These are phyloP conservation scores for Amorpha juglandis DNA, from an alignment of 2,888 invertebrate species.

Conservation along the genomic window DNA sequence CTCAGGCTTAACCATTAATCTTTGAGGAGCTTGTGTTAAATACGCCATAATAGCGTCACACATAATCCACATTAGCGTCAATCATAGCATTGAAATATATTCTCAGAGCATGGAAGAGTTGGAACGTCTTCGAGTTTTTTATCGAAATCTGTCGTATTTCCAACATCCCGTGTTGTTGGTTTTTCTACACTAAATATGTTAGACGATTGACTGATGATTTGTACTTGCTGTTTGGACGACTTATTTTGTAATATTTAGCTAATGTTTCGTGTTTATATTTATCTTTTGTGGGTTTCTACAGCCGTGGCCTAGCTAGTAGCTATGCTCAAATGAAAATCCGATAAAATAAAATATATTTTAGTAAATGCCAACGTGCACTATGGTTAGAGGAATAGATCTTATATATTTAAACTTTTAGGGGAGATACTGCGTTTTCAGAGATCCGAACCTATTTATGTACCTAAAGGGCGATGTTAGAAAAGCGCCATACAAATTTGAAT, in stretches of 20 bases:
- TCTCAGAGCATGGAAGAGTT: neutral
- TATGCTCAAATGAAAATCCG: no score
- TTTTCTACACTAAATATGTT: constrained; percentile 1
- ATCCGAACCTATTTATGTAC: no score
- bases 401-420: no score
- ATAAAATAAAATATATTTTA: no score
- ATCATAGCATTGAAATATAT: neutral
- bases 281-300: neutral
- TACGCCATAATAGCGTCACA: neutral
- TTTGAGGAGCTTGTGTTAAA: neutral
- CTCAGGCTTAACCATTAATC: neutral
- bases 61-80: neutral
- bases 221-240: neutral
- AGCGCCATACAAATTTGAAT: no score
- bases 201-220: constrained; percentile 21
- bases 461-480: no score
- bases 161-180: constrained; percentile 2
- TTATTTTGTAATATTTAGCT: constrained; percentile 9
- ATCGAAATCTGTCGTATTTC: neutral
- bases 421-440: no score
- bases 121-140: neutral
- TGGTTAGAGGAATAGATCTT: no score
- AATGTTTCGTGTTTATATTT: neutral
- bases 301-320: no score
- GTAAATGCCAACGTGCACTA: no score